Evolutionary conservation across 1,140 invertebrate species (phyloP), one percentile per base, ranked within the genome.

Genomic region (Elymnias hypermnestra): DNA sequence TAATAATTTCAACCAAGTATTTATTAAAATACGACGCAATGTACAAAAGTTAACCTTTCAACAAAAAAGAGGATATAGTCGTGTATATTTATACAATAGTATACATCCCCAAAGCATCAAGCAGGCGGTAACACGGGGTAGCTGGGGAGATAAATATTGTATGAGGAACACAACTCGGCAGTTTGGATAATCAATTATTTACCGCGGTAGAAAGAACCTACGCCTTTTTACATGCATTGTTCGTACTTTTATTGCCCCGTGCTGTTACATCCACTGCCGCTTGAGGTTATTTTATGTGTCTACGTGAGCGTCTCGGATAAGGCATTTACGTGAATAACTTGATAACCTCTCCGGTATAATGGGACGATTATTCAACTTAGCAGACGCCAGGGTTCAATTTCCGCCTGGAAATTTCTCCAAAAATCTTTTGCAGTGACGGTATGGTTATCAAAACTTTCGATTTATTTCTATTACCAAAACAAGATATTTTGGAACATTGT

Each of bases 131-230:
- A 75, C 78, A 72, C 44, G 54, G 68, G 69, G 70, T 68, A 62
- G 63, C 57, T 63, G 50, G 72, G 78, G 69, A 63, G 50, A 66
- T 83, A 57, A 77, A 86, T 86, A 72, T 82, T 83, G 61, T 68
- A 86, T 73, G 76, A 77, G 73, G 53, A 71, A 83, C 83, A 86
- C 79, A 82, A 83, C 83, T 86, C 79, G 71, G 76, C 83, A 83
- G 79, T 86, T 86, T 83, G 65, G 54, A 42, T 58, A 64, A 83
- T 86, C 69, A 77, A 86, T 77, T 83, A 86, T 86, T 83, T 63
- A 86, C 52, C 59, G 44, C 62, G 53, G 68, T 55, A 62, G 70
- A 70, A 77, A 81, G 70, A 51, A 29, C 26, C 23, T 53, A 56
- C 53, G 50, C 61, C 49, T 71, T 76, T 78, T 77, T 79, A 77